Percentiles rank a stretch among this genome's conserved stretches.
phyloP scores from a whole-genome alignment of 2,797 vertebrate species.

The Hoplostethus mediterraneus region DNA sequence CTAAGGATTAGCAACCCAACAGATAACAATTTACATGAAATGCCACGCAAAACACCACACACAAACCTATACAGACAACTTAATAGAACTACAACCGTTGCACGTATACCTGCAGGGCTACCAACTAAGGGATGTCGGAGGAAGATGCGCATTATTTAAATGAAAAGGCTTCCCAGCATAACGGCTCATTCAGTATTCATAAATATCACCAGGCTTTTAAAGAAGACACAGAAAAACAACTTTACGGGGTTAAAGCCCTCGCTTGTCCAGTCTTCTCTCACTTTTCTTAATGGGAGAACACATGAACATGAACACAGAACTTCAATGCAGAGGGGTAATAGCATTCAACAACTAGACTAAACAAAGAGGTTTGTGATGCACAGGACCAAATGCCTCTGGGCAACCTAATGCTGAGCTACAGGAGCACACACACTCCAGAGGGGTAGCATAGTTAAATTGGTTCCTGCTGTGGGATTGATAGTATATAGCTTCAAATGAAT shows the following conservation, averaged over 20 bases:
- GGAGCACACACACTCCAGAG: background rate
- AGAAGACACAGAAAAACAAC: conserved; percentile 37
- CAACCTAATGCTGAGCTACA: conserved; percentile 6
- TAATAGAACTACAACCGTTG: conserved; percentile 6
- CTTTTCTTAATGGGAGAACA: conserved; percentile 2
- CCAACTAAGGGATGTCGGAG: conserved; percentile 7
- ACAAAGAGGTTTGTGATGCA: conserved; percentile 22
- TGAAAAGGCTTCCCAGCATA: background rate
- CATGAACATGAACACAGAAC: conserved; percentile 10
- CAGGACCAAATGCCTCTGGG: conserved; percentile 6
- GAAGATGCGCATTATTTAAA: conserved; percentile 16
- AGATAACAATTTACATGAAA: conserved; percentile 43
- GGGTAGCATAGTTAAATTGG: conserved; percentile 7
- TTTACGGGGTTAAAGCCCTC: conserved; percentile 43
- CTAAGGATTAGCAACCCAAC: conserved; percentile 32
- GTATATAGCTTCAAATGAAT: conserved; percentile 24
- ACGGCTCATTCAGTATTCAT: conserved; percentile 10
- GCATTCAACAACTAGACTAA: conserved; percentile 10
- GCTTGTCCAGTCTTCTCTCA: conserved; percentile 27
- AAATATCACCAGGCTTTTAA: conserved; percentile 32
- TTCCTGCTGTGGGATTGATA: conserved; percentile 18
- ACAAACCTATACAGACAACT: conserved; percentile 15
- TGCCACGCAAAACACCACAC: conserved; percentile 7
- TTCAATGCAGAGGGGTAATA: conserved; percentile 21
- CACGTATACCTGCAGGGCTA: conserved; percentile 10